Base-by-base conservation (phyloP, 2,113 vertebrate genomes). In the Acrocephalus kingi region DNA sequence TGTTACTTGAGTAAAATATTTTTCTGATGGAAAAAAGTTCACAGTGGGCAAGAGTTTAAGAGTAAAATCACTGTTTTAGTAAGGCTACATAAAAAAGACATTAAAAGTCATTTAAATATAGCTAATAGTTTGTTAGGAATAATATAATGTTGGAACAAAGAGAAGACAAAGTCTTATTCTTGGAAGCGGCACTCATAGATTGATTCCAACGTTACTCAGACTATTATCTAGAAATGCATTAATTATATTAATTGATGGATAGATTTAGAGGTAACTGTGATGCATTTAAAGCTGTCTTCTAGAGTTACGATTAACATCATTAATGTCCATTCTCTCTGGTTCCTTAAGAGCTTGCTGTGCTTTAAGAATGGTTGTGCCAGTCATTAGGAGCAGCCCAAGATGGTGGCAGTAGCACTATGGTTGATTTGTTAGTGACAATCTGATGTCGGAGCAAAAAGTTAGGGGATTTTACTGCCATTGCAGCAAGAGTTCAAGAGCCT, bases 61-160 rank as follows among this genome's bases (percentile, higher is more conserved):
- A 93, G 80, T 76, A 71, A 72, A 87, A 43, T 77, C 84, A 92
- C 71, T 87, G 66, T 94, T 93, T 72, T 56, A 61, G 31, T 94
- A 78, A 94, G 77, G 96, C 85, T 92, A 48, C 89, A 80, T 94
- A 52, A 94, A 95, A 94, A 84, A 76, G 41, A 55, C 59, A 85
- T 94, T 95, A 67, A 96, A 96, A 58, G 81, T 79, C 5, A 71
- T 86, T 86, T 90, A 81, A 89, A 81, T 77, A 46, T 23, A 91
- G 18, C 23, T 86, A 88, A 78, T 68, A 55, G 13, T 71, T 89
- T 82, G 21, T 69, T 80, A 79, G 37, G 35, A 86, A 74, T 90
- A 83, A 59, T 64, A 15, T 69, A 68, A 51, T 22, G 5, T 58
- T 93, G 48, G 45, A 74, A 71, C 49, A 56, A 76, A 83, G 58